These are phyloP conservation scores for Lithophane semibrunnea DNA, from an alignment of 2,888 invertebrate genomes.

Conservation along the genomic window DNA sequence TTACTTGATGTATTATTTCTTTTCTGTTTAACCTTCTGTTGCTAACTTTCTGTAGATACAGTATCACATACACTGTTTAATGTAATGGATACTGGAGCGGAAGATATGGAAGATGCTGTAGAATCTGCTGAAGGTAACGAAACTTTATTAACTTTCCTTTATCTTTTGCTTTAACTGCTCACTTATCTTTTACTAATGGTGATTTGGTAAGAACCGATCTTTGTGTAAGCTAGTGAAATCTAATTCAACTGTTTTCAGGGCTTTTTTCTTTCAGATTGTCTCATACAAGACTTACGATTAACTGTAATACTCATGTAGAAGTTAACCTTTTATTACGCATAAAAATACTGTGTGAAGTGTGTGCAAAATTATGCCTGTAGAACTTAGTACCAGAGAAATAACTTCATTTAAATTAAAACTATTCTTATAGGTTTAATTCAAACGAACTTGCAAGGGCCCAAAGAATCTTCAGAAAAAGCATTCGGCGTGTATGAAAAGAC, in stretches of 20 bases:
- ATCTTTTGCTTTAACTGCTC: slow-evolving; percentile 31
- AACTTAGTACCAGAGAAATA: neutral
- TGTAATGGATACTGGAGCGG: slow-evolving; percentile 61
- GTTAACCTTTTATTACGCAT: neutral
- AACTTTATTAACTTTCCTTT: slow-evolving; percentile 30
- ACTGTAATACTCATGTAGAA: slow-evolving; percentile 1
- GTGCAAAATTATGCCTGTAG: neutral
- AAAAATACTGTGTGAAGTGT: slow-evolving; percentile 3
- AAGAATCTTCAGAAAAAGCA: slow-evolving; percentile 62
- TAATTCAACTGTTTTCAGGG: neutral
- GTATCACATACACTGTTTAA: slow-evolving; percentile 74
- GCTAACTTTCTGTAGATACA: slow-evolving; percentile 77
- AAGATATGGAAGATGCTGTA: slow-evolving; percentile 62
- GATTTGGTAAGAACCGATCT: slow-evolving; percentile 24
- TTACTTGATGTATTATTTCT: slow-evolving; percentile 31
- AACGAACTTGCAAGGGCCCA: slow-evolving; percentile 42
- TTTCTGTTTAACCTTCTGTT: slow-evolving; percentile 39
- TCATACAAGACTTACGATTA: neutral
- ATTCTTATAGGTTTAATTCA: slow-evolving; percentile 53
- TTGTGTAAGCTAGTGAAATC: slow-evolving; percentile 9
- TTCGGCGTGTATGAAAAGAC: slow-evolving; percentile 64
- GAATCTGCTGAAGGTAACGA: slow-evolving; percentile 71
- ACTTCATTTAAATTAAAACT: neutral
- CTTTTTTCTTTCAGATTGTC: slow-evolving; percentile 30
- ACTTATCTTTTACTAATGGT: slow-evolving; percentile 47